These are phyloP conservation scores for Polymixis lichenea DNA, from an alignment of 2,888 invertebrate genomes.

Conservation along the genomic window DNA sequence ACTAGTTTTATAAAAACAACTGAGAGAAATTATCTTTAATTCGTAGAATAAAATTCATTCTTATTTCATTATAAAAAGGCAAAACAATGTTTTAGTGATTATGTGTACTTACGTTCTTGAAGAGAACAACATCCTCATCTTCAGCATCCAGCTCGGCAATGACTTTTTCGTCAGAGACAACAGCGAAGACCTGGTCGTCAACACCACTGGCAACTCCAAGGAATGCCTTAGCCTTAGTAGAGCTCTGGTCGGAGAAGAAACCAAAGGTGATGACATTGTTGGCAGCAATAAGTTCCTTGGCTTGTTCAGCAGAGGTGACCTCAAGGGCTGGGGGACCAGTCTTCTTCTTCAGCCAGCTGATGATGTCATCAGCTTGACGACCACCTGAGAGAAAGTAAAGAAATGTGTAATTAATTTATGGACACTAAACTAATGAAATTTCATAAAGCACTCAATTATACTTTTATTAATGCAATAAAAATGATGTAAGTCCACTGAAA, in stretches of 20 bases:
- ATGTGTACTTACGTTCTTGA: constrained; percentile 94
- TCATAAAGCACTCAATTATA: background rate
- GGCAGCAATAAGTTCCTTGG: constrained; percentile 95
- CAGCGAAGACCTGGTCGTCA: constrained; percentile 97
- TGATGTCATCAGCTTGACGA: constrained; percentile 97
- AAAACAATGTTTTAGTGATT: background rate
- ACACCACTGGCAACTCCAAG: constrained; percentile 94
- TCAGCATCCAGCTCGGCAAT: constrained; percentile 95
- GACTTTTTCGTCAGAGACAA: constrained; percentile 95
- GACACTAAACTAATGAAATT: background rate
- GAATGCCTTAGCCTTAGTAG: constrained; percentile 96
- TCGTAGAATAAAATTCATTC: background rate
- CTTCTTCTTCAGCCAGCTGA: constrained; percentile 98
- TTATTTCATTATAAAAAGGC: background rate
- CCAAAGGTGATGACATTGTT: constrained; percentile 96
- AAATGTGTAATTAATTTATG: background rate
- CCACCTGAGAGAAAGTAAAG: constrained; percentile 91
- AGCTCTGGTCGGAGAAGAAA: constrained; percentile 96
- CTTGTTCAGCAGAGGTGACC: constrained; percentile 94
- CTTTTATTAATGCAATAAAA: background rate
- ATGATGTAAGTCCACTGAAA: background rate
- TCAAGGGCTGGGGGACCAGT: constrained; percentile 98
- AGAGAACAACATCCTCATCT: constrained; percentile 95
- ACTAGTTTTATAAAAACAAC: background rate
- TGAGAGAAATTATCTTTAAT: background rate